Evolutionary conservation across 2,797 vertebrate species (phyloP).

Genomic region (Coccyzus lansbergi): DNA sequence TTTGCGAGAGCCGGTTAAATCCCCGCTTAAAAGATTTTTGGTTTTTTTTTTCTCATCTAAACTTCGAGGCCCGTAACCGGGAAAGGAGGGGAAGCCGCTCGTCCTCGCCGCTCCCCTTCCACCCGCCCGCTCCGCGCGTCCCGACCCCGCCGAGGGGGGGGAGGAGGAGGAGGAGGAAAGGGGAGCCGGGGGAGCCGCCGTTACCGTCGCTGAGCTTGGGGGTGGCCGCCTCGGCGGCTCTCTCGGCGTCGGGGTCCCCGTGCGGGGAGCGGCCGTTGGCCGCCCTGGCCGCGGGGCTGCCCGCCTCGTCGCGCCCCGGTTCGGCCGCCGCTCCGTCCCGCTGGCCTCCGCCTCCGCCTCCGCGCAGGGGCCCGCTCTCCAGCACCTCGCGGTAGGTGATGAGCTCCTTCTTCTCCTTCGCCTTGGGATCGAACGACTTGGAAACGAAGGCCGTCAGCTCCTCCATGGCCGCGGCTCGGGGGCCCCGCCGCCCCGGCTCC

Average conservation of each 20-base stretch:
- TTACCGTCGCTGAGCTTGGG: constrained; percentile 95
- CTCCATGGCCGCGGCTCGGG: constrained; percentile 87
- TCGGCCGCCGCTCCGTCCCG: constrained; percentile 84
- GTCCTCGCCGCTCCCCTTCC: background rate
- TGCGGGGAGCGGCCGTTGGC: constrained; percentile 84
- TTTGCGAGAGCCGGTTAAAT: constrained; percentile 59
- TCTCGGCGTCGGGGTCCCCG: constrained; percentile 89
- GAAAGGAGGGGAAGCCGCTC: constrained; percentile 16
- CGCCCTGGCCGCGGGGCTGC: constrained; percentile 80
- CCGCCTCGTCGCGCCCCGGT: constrained; percentile 85
- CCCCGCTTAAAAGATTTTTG: constrained; percentile 54
- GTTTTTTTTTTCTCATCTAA: no score
- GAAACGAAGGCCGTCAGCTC: constrained; percentile 98
- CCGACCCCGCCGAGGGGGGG: background rate
- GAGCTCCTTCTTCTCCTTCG: constrained; percentile 97
- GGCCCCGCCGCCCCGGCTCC: constrained; percentile 36
- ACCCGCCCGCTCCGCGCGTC: background rate
- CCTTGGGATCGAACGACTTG: constrained; percentile 98
- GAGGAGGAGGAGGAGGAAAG: no score
- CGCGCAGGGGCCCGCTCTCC: constrained; percentile 87
- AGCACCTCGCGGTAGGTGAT: constrained; percentile 97
- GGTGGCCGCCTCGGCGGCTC: constrained; percentile 89
- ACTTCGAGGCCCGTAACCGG: constrained; percentile 53
- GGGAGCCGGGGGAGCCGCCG: background rate
- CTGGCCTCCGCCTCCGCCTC: constrained; percentile 77